These are phyloP conservation scores for Sesamia nonagrioides DNA, from an alignment of 1,140 invertebrate genomes.

Conservation along the genomic window DNA sequence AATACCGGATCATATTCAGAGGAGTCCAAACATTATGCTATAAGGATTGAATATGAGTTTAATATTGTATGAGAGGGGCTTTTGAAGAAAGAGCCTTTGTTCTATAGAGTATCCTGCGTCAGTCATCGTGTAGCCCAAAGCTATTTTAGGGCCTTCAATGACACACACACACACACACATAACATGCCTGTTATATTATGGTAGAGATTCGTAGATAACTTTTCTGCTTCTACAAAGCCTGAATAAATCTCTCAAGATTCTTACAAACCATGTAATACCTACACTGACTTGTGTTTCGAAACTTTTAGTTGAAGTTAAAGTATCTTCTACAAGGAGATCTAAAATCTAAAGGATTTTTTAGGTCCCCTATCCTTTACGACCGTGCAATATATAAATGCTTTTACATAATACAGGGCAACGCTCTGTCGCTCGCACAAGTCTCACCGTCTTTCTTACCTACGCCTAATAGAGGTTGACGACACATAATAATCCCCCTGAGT, in stretches of 20 bases:
- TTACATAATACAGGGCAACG: background rate
- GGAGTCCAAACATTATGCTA: too few species aligned
- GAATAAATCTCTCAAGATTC: slow-evolving; percentile 16
- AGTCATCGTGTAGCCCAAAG: too few species aligned
- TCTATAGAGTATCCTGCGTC: too few species aligned
- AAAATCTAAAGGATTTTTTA: too few species aligned
- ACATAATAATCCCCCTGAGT: slow-evolving; percentile 55
- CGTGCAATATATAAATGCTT: background rate
- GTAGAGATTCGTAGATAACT: slow-evolving; percentile 22
- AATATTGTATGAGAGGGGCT: too few species aligned
- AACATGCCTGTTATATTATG: background rate
- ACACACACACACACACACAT: too few species aligned
- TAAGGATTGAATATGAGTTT: too few species aligned
- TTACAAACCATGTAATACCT: background rate
- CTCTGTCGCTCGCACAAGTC: background rate
- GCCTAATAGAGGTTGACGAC: slow-evolving; percentile 43
- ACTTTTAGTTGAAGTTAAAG: slow-evolving; percentile 9
- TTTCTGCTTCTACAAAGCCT: background rate
- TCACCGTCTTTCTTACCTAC: slow-evolving; percentile 9
- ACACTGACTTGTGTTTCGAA: background rate
- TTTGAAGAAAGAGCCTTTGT: too few species aligned
- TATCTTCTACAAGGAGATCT: slow-evolving; percentile 3
- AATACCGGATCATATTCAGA: too few species aligned
- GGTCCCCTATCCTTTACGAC: background rate
- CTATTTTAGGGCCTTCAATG: too few species aligned